Conservation (phyloP, 2,888 invertebrate species). For the Drosophila eohydei region DNA sequence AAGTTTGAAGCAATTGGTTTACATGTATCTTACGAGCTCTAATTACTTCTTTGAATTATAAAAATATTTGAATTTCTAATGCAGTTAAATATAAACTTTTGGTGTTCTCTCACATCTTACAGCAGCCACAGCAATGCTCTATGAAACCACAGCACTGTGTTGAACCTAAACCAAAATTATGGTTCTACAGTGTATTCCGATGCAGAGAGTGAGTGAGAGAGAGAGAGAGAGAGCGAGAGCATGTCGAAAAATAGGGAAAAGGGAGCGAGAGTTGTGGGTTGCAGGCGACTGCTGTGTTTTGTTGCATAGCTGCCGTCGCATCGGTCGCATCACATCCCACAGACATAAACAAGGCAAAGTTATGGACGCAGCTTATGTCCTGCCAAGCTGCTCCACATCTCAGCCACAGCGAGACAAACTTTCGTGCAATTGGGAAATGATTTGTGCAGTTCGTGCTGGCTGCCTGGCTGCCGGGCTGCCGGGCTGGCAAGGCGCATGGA, state of each 20-base stretch:
- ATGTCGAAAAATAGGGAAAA: not conserved
- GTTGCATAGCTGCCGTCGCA: constrained; percentile 51
- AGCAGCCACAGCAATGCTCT: not conserved
- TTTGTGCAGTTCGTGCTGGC: constrained; percentile 80
- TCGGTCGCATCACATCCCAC: constrained; percentile 79
- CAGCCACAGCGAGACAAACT: constrained; percentile 71
- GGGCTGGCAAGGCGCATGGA: constrained; percentile 21
- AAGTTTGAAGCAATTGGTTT: too few species aligned
- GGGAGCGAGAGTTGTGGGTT: not conserved
- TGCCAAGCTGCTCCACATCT: constrained; percentile 58
- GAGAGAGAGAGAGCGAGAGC: not conserved
- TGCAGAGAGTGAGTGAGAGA: not conserved
- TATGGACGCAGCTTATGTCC: constrained; percentile 78
- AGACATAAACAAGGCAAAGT: constrained; percentile 82
- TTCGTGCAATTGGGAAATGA: constrained; percentile 80
- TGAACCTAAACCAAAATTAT: constrained; percentile 31
- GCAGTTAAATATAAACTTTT: not conserved
- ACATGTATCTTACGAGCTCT: not conserved
- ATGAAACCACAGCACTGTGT: constrained; percentile 11
- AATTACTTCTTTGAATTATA: not conserved
- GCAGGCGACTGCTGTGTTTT: constrained; percentile 8
- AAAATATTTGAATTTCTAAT: not conserved
- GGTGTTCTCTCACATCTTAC: not conserved
- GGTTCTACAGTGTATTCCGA: constrained; percentile 17
- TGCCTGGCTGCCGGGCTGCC: constrained; percentile 12